Evolutionary conservation across 2,888 invertebrate genomes (phyloP).

Genomic region (Eristalis intricaria): DNA sequence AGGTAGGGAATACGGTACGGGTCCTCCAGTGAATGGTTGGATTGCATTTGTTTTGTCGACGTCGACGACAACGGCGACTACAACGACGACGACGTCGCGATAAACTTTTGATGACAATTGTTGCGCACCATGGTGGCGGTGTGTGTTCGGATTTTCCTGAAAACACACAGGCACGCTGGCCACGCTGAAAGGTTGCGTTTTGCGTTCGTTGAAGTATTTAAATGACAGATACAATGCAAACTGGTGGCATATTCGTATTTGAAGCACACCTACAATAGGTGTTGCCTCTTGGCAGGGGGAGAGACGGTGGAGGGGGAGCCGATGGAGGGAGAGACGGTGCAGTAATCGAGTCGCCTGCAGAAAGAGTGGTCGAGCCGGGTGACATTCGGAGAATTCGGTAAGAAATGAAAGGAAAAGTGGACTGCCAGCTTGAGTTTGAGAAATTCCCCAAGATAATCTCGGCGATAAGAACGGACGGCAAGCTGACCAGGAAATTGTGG

Average conservation of each 20-base stretch:
- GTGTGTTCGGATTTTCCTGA: conserved; percentile 31
- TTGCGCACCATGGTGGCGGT: conserved; percentile 39
- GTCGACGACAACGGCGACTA: not conserved
- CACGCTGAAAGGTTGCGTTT: conserved; percentile 65
- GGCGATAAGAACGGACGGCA: not conserved
- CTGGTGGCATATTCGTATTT: conserved; percentile 66
- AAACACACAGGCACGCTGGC: conserved; percentile 3
- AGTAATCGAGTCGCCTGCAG: not conserved
- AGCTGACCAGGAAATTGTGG: not conserved
- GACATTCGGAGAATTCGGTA: not conserved
- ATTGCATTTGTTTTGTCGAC: conserved; percentile 38
- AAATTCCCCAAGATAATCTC: not conserved
- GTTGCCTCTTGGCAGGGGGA: not conserved
- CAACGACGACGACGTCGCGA: conserved; percentile 25
- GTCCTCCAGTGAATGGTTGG: conserved; percentile 44
- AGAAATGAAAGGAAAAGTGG: not conserved
- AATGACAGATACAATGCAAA: conserved; percentile 71
- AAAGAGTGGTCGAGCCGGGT: not conserved
- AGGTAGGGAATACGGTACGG: conserved; percentile 29
- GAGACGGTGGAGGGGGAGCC: not conserved
- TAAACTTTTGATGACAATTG: conserved; percentile 71
- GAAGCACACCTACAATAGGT: conserved; percentile 69
- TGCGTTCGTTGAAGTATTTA: conserved; percentile 58
- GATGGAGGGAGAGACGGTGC: no score
- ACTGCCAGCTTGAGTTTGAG: not conserved